phyloP scores from a whole-genome alignment of 2,113 vertebrate genomes.

The Anoplopoma fimbria region DNA sequence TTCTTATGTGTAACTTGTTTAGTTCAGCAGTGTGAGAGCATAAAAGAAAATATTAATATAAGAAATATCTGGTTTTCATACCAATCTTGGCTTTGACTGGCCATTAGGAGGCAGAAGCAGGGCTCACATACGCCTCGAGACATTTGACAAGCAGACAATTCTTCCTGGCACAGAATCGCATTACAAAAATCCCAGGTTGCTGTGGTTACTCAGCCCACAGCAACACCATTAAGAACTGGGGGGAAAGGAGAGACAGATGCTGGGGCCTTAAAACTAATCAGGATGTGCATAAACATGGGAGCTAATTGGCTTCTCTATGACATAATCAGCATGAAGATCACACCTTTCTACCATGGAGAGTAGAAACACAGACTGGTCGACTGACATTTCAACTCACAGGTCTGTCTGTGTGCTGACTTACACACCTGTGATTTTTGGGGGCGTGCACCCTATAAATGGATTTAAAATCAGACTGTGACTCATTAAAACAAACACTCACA shows the following conservation, averaged over 20 bases:
- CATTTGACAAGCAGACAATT: conserved; percentile 41
- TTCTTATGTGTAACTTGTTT: background rate
- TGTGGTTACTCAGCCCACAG: conserved; percentile 37
- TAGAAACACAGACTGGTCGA: conserved; percentile 1
- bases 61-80: background rate
- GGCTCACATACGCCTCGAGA: conserved; percentile 17
- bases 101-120: background rate
- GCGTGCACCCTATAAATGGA: conserved; percentile 37
- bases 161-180: conserved; percentile 23
- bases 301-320: conserved; percentile 39
- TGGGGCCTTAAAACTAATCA: conserved; percentile 36
- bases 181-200: conserved; percentile 36
- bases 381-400: conserved; percentile 43
- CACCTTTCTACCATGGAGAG: conserved; percentile 1
- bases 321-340: conserved; percentile 21
- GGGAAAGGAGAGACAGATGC: conserved; percentile 29
- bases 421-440: conserved; percentile 69
- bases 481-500: conserved; percentile 71
- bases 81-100: background rate
- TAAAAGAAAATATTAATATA: background rate
- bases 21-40: background rate
- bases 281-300: conserved; percentile 22
- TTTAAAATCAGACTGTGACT: conserved; percentile 61
- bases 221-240: conserved; percentile 21
- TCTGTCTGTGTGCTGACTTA: conserved; percentile 33